Percentiles rank a stretch among this genome's conserved stretches.
phyloP scores from a whole-genome alignment of 1,140 invertebrate genomes.

The Aradophagus sp. region DNA sequence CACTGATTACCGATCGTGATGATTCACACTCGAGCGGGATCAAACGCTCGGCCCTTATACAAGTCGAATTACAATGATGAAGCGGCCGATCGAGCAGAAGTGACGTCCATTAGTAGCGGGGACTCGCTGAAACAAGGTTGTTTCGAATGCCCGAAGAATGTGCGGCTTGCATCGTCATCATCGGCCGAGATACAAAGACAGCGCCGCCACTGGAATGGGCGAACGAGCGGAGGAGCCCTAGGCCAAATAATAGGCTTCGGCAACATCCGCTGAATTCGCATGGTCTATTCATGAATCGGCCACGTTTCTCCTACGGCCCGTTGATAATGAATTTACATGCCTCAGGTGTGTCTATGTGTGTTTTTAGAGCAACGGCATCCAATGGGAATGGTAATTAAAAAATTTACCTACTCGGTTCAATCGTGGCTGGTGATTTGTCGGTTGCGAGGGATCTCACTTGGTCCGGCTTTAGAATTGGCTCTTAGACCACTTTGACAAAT shows the following conservation, averaged over 20 bases:
- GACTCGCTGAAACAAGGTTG: slow-evolving; percentile 61
- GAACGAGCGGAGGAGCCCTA: slow-evolving; percentile 57
- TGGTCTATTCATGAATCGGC: slow-evolving; percentile 67
- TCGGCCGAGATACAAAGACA: slow-evolving; percentile 70
- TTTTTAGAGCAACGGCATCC: slow-evolving; percentile 1
- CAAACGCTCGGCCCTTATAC: slow-evolving; percentile 54
- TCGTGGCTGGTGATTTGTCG: too few relatives aligned
- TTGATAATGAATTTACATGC: slow-evolving; percentile 36
- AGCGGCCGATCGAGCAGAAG: slow-evolving; percentile 61
- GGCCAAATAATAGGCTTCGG: slow-evolving; percentile 73
- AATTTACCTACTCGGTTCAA: too few relatives aligned
- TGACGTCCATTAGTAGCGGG: slow-evolving; percentile 67
- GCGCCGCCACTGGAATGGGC: slow-evolving; percentile 63
- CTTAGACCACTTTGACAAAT: too few relatives aligned
- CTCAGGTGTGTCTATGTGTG: slow-evolving; percentile 10
- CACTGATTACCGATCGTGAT: slow-evolving; percentile 56
- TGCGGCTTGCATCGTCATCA: slow-evolving; percentile 71
- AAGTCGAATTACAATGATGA: slow-evolving; percentile 71
- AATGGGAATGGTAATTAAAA: slow-evolving; percentile 6
- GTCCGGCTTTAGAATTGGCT: too few relatives aligned
- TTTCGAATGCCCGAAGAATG: slow-evolving; percentile 61
- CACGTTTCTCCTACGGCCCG: slow-evolving; percentile 9
- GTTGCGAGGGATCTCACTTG: too few relatives aligned
- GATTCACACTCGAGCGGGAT: slow-evolving; percentile 50
- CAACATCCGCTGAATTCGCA: slow-evolving; percentile 57